Evolutionary conservation across 2,113 vertebrate species (phyloP).

Genomic region (Scomber japonicus): DNA sequence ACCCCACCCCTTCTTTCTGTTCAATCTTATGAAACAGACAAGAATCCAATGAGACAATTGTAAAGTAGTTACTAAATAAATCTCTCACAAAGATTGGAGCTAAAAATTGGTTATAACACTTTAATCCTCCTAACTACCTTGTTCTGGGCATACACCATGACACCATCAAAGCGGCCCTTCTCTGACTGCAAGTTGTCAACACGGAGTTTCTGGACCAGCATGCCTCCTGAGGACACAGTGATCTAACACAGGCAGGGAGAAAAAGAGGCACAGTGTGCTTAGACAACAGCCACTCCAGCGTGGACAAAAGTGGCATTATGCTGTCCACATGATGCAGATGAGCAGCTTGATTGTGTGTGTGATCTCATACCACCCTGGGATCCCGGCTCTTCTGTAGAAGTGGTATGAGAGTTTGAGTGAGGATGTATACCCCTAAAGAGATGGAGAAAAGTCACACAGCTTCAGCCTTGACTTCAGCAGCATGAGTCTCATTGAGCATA

Average conservation of each 20-base stretch:
- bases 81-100: too few species aligned
- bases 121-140: constrained; percentile 69
- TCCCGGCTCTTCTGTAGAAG: constrained; percentile 82
- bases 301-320: constrained; percentile 70
- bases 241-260: constrained; percentile 72
- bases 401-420: constrained; percentile 83
- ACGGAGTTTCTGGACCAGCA: constrained; percentile 84
- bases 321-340: constrained; percentile 49
- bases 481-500: not conserved
- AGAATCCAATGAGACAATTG: not conserved
- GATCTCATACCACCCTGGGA: constrained; percentile 80
- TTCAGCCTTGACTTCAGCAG: not conserved
- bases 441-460: constrained; percentile 1
- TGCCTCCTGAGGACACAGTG: constrained; percentile 85
- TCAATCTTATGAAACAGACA: not conserved
- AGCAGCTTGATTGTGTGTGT: constrained; percentile 32
- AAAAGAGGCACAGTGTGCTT: constrained; percentile 54
- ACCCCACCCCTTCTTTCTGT: not conserved
- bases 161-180: constrained; percentile 72
- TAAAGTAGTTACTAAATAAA: not conserved
- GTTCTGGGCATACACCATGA: constrained; percentile 84
- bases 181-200: constrained; percentile 78
- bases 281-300: constrained; percentile 57
- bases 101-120: not conserved
- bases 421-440: constrained; percentile 78